These are phyloP conservation scores for Eremobia ochroleuca DNA, from an alignment of 2,888 invertebrate species.

Conservation along the genomic window DNA sequence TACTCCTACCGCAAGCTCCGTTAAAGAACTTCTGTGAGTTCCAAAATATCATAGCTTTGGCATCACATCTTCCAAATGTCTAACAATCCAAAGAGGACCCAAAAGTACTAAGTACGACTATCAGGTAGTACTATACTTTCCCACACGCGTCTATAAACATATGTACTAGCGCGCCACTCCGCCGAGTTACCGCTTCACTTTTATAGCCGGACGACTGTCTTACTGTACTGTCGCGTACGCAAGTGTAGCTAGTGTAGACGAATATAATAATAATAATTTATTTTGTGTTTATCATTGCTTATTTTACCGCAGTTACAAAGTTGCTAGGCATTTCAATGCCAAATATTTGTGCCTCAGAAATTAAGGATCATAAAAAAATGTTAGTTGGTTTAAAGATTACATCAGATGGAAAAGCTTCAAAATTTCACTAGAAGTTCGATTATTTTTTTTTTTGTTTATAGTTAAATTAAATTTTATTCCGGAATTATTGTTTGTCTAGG, in stretches of 20 bases:
- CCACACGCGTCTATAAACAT: constrained; percentile 42
- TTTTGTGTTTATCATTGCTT: not conserved
- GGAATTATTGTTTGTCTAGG: not conserved
- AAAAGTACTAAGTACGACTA: constrained; percentile 3
- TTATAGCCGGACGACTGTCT: constrained; percentile 73
- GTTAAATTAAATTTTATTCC: not conserved
- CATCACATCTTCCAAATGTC: not conserved
- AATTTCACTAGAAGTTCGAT: not conserved
- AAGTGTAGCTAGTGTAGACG: constrained; percentile 24
- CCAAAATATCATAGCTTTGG: not conserved
- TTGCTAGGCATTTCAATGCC: not conserved
- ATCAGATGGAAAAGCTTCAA: not conserved
- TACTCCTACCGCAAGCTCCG: too few species aligned
- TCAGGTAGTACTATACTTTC: constrained; percentile 36
- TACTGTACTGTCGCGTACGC: constrained; percentile 60
- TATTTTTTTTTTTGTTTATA: not conserved
- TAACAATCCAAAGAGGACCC: not conserved
- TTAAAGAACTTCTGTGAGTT: too few species aligned
- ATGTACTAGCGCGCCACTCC: constrained; percentile 51
- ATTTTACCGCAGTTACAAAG: not conserved
- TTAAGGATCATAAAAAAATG: not conserved
- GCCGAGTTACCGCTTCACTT: constrained; percentile 71
- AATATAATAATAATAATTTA: not conserved
- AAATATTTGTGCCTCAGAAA: not conserved
- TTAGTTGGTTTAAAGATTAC: not conserved